phyloP scores from a whole-genome alignment of 2,888 invertebrate genomes.

The Camptogramma bilineatum region DNA sequence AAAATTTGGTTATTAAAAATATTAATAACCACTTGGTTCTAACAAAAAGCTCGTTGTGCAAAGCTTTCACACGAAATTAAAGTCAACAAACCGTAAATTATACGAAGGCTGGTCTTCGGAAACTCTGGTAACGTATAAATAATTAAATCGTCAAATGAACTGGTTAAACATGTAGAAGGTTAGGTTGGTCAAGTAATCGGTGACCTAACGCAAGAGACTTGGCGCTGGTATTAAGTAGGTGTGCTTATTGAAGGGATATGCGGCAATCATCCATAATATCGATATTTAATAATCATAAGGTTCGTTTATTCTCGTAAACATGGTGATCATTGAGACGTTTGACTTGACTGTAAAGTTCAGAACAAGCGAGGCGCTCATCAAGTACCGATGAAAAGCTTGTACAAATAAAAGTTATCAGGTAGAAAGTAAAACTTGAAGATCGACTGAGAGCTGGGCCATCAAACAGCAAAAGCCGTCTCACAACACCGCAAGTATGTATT shows the following conservation, averaged over 20 bases:
- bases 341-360: not conserved
- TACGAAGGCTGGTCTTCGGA: not conserved
- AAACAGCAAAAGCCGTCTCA: no score
- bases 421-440: no score
- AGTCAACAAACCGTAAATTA: conserved; percentile 26
- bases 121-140: conserved; percentile 14
- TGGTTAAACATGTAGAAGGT: conserved; percentile 30
- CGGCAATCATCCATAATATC: conserved; percentile 22
- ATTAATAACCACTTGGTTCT: not conserved
- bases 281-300: conserved; percentile 3
- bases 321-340: not conserved
- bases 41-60: not conserved
- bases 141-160: conserved; percentile 28
- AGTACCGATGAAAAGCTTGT: no score
- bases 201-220: conserved; percentile 26
- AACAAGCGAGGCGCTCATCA: not conserved
- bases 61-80: conserved; percentile 11
- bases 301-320: not conserved
- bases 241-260: conserved; percentile 19
- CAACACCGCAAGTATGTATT: no score
- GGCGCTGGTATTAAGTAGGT: conserved; percentile 20
- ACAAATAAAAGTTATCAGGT: no score
- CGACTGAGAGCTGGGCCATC: no score
- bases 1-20: no score
- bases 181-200: conserved; percentile 23